phyloP scores from a whole-genome alignment of 2,888 invertebrate species.

The Anodontia alba region DNA sequence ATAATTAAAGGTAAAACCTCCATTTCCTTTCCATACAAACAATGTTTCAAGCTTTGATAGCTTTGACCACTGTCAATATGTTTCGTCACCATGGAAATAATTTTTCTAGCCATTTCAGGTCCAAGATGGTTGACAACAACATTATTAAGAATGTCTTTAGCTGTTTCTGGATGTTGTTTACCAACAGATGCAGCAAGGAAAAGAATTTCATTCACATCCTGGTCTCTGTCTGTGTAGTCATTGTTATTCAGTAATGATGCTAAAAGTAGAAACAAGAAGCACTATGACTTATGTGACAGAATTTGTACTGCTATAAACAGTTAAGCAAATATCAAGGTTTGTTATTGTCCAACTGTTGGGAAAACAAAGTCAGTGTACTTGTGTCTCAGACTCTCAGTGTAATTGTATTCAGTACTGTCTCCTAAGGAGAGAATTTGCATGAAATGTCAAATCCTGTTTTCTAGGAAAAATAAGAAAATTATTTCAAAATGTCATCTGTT shows the following conservation, averaged over 20 bases:
- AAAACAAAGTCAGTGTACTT: too few species aligned
- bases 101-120: slow-evolving; percentile 9
- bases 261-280: background rate
- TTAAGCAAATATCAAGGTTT: too few species aligned
- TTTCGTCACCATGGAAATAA: slow-evolving; percentile 26
- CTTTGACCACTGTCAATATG: slow-evolving; percentile 34
- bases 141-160: slow-evolving; percentile 31
- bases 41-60: slow-evolving; percentile 10
- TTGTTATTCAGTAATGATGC: slow-evolving; percentile 13
- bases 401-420: too few species aligned
- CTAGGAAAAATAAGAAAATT: too few species aligned
- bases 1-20: slow-evolving; percentile 22
- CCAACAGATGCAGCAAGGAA: slow-evolving; percentile 36
- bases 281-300: too few species aligned
- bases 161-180: slow-evolving; percentile 18
- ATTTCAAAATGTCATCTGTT: too few species aligned
- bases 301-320: too few species aligned
- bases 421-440: too few species aligned
- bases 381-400: too few species aligned
- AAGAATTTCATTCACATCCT: slow-evolving; percentile 25
- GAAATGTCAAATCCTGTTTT: too few species aligned
- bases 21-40: slow-evolving; percentile 13
- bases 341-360: too few species aligned
- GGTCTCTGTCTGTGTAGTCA: background rate
- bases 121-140: slow-evolving; percentile 21